Evolutionary conservation across 2,888 invertebrate species (phyloP).

Genomic region (Apotomis turbidana): DNA sequence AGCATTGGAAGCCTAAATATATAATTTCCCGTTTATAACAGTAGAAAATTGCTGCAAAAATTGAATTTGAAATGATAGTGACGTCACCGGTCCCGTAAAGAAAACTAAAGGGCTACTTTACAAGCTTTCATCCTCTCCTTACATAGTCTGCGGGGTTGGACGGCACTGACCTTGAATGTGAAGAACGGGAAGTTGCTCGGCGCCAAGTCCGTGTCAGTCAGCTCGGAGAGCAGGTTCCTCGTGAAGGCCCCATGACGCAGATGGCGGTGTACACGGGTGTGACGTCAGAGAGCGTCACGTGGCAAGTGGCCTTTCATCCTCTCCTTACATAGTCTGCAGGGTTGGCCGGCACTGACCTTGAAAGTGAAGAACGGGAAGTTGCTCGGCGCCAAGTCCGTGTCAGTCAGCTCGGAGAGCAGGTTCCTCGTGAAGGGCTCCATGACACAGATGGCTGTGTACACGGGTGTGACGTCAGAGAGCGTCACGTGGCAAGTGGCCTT

Average conservation of each 20-base stretch:
- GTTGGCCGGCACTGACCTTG: constrained; percentile 79
- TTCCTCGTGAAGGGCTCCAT: constrained; percentile 96
- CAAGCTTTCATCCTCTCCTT: constrained; percentile 94
- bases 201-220: constrained; percentile 95
- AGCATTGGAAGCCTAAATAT: too few relatives aligned
- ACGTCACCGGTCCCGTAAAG: constrained; percentile 98
- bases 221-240: constrained; percentile 92
- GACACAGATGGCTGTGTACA: constrained; percentile 97
- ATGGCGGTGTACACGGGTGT: constrained; percentile 98
- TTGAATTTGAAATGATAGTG: constrained; percentile 87
- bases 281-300: constrained; percentile 91
- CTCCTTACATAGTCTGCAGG: constrained; percentile 95
- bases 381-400: constrained; percentile 92
- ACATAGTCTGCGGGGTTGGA: constrained; percentile 96
- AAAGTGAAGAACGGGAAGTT: constrained; percentile 98
- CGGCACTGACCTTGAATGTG: constrained; percentile 82
- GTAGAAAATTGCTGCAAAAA: too few relatives aligned
- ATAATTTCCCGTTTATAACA: too few relatives aligned
- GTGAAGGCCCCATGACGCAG: constrained; percentile 97
- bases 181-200: constrained; percentile 97
- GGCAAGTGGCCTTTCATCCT: constrained; percentile 96
- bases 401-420: constrained; percentile 95
- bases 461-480: constrained; percentile 96
- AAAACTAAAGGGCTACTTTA: constrained; percentile 86
- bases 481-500: constrained; percentile 90